Percentiles rank a stretch among this genome's conserved stretches.
Conservation (phyloP, 2,113 vertebrate genomes). For the Podiceps cristatus region DNA sequence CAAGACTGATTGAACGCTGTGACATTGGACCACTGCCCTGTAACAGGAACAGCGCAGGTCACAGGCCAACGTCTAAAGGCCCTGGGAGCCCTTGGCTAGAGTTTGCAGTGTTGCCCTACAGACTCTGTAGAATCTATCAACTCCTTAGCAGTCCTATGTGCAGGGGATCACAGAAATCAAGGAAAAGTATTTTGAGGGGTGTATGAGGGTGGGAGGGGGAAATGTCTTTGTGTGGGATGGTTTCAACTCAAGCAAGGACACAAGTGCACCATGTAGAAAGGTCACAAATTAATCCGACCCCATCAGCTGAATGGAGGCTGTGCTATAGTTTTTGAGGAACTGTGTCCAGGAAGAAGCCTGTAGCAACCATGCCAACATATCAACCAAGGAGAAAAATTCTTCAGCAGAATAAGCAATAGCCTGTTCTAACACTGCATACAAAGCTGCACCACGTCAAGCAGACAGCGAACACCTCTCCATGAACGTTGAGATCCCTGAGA, state of each 20-base stretch:
- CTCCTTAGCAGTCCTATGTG: background rate
- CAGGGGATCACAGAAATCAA: background rate
- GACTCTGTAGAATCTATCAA: too few relatives aligned
- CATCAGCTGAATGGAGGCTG: background rate
- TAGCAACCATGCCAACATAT: background rate
- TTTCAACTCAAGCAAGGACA: background rate
- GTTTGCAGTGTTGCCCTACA: background rate
- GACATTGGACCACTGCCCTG: background rate
- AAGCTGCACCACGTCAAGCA: background rate
- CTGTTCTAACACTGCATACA: background rate
- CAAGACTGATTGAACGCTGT: background rate
- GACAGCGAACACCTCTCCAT: background rate
- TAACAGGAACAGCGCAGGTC: background rate
- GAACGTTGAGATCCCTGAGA: conserved; percentile 1
- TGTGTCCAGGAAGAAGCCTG: background rate
- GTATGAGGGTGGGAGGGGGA: too few relatives aligned
- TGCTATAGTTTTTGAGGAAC: background rate
- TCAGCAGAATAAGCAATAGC: background rate
- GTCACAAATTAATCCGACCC: background rate
- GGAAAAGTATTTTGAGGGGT: background rate
- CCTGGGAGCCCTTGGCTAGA: background rate
- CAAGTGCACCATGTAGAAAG: background rate
- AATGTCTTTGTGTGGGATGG: background rate
- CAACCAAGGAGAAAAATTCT: background rate
- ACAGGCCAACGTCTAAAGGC: background rate